Percentiles rank a stretch among this genome's conserved stretches.
phyloP scores from a whole-genome alignment of 2,113 vertebrate species.

The Panthera uncia region DNA sequence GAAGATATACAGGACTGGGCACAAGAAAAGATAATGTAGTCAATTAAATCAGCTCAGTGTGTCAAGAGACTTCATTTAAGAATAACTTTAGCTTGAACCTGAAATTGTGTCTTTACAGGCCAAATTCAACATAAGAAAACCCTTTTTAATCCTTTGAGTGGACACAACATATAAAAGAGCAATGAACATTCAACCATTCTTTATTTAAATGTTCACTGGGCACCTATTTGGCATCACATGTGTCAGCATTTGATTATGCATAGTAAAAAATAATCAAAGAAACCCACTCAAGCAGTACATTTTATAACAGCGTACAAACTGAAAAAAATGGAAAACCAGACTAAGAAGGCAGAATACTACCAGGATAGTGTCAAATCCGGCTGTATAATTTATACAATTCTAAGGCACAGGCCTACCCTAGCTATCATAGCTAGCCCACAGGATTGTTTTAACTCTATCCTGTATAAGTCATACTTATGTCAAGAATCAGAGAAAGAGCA shows the following conservation, averaged over 20 bases:
- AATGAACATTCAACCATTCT: not conserved
- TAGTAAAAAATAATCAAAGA: not conserved
- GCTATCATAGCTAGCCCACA: not conserved
- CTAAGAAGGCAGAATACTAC: not conserved
- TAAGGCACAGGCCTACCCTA: not conserved
- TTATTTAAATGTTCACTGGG: not conserved
- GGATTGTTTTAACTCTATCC: not conserved
- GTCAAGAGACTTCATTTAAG: not conserved
- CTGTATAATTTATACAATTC: not conserved
- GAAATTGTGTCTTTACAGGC: not conserved
- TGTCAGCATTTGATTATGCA: not conserved
- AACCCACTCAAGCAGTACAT: not conserved
- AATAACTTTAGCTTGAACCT: not conserved
- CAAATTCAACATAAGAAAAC: constrained; percentile 28
- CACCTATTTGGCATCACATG: not conserved
- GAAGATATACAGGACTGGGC: not conserved
- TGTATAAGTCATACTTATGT: not conserved
- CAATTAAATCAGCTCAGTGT: not conserved
- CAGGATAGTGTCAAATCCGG: not conserved
- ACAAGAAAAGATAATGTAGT: not conserved
- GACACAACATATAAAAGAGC: not conserved
- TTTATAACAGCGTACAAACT: not conserved
- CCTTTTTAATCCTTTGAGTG: not conserved
- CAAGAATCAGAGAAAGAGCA: constrained; percentile 39
- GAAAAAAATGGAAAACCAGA: constrained; percentile 2